Base-by-base conservation (phyloP, 2,113 vertebrate genomes). In the Trogon surrucura region DNA sequence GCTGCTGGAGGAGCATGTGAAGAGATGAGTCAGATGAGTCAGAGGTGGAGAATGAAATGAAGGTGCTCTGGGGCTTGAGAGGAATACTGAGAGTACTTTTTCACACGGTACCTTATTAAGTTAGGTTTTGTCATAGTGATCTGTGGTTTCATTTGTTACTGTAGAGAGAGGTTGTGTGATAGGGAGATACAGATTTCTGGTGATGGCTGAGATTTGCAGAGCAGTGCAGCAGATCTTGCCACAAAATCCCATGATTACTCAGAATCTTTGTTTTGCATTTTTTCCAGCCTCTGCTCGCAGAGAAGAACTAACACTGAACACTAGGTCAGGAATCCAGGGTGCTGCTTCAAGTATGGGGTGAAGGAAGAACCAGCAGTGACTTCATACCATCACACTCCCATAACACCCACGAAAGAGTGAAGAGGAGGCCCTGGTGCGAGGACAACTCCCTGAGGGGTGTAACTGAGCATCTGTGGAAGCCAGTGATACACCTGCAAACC, bases 281-380 rank as follows among this genome's bases (percentile, higher is more conserved):
- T 75, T 95, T 80, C 19, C 93, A 98, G 98, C 93, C 87, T 96
- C 96, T 83, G 70, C 74, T 91, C 38, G 1, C 77, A 91, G 84
- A 93, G 91, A 97, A 93, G 91, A 93, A 96, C 96, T 93, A 91
- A 74, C 67, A 58, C 25, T 72, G 47, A 86, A 57, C 58, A 61
- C 38, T 2, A 44, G 93, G 79, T 93, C 95, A 97, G 83, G 91
- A 95, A 84, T 80, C n/a, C 38, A 13, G 2, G 16, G 36, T 62
- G 7, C 65, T 34, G 27, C 94, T 80, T 91, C 53, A 82, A 53
- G 64, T 78, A 48, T 20, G 29, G 83, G 69, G 60, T 56, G 34
- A 70, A 64, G 61, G 80, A 85, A 45, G 48, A 85, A 88, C 78
- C 89, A 70, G 82, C 88, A 60, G 34, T 85, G 93, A 80, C 87